These are phyloP conservation scores for Myoxocephalus aenaeus DNA, from an alignment of 2,797 vertebrate species.

Conservation along the genomic window DNA sequence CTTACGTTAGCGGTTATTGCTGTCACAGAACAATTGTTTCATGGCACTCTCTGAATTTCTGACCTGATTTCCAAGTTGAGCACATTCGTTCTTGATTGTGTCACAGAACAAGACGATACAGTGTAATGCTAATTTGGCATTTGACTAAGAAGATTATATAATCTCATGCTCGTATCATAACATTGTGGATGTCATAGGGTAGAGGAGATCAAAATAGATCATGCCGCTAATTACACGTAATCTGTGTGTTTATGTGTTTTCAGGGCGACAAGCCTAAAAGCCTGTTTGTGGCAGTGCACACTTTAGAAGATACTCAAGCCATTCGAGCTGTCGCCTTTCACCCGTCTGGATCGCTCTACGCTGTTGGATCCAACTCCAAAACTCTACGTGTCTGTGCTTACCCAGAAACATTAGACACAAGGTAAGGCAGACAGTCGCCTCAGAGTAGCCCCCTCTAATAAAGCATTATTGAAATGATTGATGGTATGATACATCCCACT, in stretches of 20 bases:
- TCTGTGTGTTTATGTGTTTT: slow-evolving; percentile 28
- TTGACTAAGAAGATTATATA: slow-evolving; percentile 46
- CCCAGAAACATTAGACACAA: slow-evolving; percentile 90
- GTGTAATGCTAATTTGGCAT: slow-evolving; percentile 13
- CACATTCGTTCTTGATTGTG: background rate
- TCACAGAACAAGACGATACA: slow-evolving; percentile 4
- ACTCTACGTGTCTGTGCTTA: slow-evolving; percentile 96
- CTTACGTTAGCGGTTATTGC: background rate
- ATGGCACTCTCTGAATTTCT: background rate
- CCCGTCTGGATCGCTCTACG: slow-evolving; percentile 92
- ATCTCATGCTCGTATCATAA: slow-evolving; percentile 26
- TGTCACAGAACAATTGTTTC: background rate
- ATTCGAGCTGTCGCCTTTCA: slow-evolving; percentile 97
- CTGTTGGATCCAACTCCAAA: slow-evolving; percentile 97
- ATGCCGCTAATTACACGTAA: slow-evolving; percentile 21
- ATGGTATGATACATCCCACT: background rate
- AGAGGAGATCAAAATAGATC: slow-evolving; percentile 32
- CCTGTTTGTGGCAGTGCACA: slow-evolving; percentile 84
- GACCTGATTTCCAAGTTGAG: slow-evolving; percentile 9
- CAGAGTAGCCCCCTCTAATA: no score
- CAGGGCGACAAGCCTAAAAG: slow-evolving; percentile 71
- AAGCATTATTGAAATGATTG: background rate
- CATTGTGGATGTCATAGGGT: slow-evolving; percentile 4
- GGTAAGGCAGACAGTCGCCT: slow-evolving; percentile 75
- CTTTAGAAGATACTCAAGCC: slow-evolving; percentile 95